Evolutionary conservation across 2,888 invertebrate species (phyloP).

Genomic region (Oscheius sp.): DNA sequence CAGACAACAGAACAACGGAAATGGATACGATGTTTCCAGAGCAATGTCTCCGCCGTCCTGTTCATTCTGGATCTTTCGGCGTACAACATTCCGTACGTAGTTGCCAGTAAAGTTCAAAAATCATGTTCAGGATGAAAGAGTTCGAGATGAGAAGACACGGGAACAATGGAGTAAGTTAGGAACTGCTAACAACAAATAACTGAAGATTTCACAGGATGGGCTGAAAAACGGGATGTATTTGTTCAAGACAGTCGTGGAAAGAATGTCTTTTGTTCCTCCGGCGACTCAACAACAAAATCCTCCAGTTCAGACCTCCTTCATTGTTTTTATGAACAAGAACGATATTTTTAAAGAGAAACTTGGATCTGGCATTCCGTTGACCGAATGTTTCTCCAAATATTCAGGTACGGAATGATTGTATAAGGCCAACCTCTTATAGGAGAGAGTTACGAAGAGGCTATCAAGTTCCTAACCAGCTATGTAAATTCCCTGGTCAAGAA

Average conservation of each 20-base stretch:
- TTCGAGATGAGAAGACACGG: constrained; percentile 3
- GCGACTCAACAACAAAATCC: too few relatives aligned
- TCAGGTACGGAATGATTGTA: not conserved
- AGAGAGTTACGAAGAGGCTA: not conserved
- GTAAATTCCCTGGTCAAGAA: not conserved
- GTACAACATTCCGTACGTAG: constrained; percentile 16
- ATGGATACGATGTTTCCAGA: constrained; percentile 21
- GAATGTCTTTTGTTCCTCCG: too few relatives aligned
- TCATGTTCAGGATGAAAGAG: constrained; percentile 1
- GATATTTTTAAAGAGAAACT: constrained; percentile 18
- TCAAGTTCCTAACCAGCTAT: not conserved
- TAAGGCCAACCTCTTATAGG: not conserved
- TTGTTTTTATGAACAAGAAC: constrained; percentile 17
- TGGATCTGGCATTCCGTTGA: not conserved
- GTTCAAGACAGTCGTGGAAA: too few relatives aligned
- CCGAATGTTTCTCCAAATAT: constrained; percentile 5
- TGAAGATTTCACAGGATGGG: too few relatives aligned
- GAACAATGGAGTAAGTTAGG: not conserved
- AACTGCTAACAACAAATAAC: too few relatives aligned
- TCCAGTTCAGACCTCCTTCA: not conserved
- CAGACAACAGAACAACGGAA: constrained; percentile 25
- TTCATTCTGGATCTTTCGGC: constrained; percentile 7
- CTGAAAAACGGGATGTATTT: too few relatives aligned
- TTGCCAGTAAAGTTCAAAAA: not conserved
- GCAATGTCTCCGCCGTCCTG: constrained; percentile 2